Evolutionary conservation across 2,113 vertebrate species (phyloP).

Genomic region (Lichenostomus cassidix): DNA sequence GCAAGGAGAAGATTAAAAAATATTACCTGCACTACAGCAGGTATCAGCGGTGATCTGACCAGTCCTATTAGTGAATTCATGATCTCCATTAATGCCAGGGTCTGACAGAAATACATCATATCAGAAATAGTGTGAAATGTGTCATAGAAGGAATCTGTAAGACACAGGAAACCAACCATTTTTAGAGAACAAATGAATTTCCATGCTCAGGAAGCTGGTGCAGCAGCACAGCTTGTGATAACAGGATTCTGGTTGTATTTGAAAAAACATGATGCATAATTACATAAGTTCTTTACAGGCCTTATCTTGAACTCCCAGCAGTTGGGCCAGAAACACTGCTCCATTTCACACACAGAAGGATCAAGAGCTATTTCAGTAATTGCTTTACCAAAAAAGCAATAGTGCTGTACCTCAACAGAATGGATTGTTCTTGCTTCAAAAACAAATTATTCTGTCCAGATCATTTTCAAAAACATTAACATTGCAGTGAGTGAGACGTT

Average conservation of each 20-base stretch:
- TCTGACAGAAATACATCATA: constrained; percentile 96
- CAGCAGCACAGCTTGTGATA: neutral
- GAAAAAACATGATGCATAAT: neutral
- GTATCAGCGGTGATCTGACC: constrained; percentile 80
- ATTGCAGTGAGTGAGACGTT: neutral
- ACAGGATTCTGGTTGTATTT: neutral
- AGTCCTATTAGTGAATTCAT: constrained; percentile 88
- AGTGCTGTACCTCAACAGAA: neutral
- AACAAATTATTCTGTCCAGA: neutral
- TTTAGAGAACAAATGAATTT: neutral
- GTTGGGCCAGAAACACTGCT: neutral
- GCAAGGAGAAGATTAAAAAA: neutral
- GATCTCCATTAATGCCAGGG: constrained; percentile 85
- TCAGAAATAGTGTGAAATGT: constrained; percentile 89
- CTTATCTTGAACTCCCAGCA: constrained; percentile 1
- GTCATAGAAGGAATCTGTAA: constrained; percentile 90
- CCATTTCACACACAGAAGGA: neutral
- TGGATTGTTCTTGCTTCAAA: neutral
- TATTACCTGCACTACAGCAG: constrained; percentile 84
- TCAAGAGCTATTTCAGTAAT: neutral
- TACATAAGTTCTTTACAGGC: neutral
- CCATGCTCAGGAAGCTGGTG: neutral
- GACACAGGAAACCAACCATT: neutral
- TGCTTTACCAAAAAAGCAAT: neutral
- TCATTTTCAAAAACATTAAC: neutral